A percentile compares a stretch with the other conserved stretches of the same genome.
phyloP scores from a whole-genome alignment of 1,140 invertebrate genomes.

The Uloborus diversus region DNA sequence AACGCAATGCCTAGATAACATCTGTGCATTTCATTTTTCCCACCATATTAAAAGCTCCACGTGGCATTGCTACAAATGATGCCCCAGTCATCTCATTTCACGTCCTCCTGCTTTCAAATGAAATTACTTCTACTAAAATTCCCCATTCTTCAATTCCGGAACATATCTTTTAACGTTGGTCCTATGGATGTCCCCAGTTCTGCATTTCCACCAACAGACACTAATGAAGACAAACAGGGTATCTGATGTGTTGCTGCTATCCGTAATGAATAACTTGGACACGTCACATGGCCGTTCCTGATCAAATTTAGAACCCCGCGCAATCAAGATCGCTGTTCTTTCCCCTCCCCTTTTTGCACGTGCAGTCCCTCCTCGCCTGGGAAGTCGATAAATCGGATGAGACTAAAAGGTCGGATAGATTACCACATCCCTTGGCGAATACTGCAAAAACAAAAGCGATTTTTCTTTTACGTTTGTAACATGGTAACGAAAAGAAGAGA shows the following conservation, averaged over 20 bases:
- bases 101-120: background rate
- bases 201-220: background rate
- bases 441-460: no score
- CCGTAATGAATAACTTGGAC: constrained; percentile 52
- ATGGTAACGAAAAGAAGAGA: no score
- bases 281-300: constrained; percentile 34
- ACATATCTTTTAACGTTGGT: no score
- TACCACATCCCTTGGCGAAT: constrained; percentile 3
- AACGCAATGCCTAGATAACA: no score
- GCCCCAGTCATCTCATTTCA: background rate
- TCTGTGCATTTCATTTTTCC: no score
- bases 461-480: no score
- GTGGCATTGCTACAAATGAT: background rate
- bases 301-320: constrained; percentile 49
- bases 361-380: background rate
- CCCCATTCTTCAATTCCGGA: no score
- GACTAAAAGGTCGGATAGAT: constrained; percentile 1
- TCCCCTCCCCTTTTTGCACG: constrained; percentile 1
- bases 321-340: constrained; percentile 30
- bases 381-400: constrained; percentile 16
- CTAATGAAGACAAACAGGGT: constrained; percentile 53
- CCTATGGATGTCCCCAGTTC: no score
- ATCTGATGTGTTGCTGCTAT: constrained; percentile 34
- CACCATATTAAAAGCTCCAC: no score
- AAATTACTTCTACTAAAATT: background rate